Evolutionary conservation across 2,888 invertebrate genomes (phyloP).

Genomic region (Drosophila prolongata): DNA sequence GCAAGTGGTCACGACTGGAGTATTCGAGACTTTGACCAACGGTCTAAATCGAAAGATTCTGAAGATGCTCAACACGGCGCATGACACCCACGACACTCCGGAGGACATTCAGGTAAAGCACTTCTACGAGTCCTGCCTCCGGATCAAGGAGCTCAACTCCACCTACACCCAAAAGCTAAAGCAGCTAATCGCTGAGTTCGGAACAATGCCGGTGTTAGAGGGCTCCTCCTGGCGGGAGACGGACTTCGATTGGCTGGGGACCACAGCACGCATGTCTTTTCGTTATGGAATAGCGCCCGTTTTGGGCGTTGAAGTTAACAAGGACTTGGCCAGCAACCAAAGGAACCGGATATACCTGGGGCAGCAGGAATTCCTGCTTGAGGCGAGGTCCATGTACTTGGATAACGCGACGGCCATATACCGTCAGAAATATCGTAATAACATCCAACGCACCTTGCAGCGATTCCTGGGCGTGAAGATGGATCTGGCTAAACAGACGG

Average conservation of each 20-base stretch:
- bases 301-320: slow-evolving; percentile 59
- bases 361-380: slow-evolving; percentile 58
- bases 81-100: slow-evolving; percentile 47
- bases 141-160: slow-evolving; percentile 29
- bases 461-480: slow-evolving; percentile 58
- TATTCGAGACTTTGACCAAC: slow-evolving; percentile 70
- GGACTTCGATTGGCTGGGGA: slow-evolving; percentile 78
- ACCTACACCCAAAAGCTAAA: slow-evolving; percentile 49
- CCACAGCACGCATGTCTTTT: slow-evolving; percentile 59
- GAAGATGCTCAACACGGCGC: slow-evolving; percentile 45
- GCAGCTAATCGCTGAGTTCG: slow-evolving; percentile 71
- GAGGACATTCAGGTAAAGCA: slow-evolving; percentile 76
- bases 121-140: slow-evolving; percentile 79
- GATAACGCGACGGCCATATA: slow-evolving; percentile 39
- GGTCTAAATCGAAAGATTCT: slow-evolving; percentile 67
- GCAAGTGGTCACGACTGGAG: slow-evolving; percentile 65
- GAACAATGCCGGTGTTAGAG: slow-evolving; percentile 74
- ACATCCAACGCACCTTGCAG: slow-evolving; percentile 51
- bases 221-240: slow-evolving; percentile 66
- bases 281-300: slow-evolving; percentile 66
- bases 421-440: slow-evolving; percentile 18
- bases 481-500: slow-evolving; percentile 51
- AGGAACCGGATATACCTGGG: slow-evolving; percentile 68
- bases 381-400: slow-evolving; percentile 64
- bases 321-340: slow-evolving; percentile 56